These are phyloP conservation scores for Onychomys leucogaster DNA, from an alignment of 2,797 vertebrate species.

Conservation along the genomic window DNA sequence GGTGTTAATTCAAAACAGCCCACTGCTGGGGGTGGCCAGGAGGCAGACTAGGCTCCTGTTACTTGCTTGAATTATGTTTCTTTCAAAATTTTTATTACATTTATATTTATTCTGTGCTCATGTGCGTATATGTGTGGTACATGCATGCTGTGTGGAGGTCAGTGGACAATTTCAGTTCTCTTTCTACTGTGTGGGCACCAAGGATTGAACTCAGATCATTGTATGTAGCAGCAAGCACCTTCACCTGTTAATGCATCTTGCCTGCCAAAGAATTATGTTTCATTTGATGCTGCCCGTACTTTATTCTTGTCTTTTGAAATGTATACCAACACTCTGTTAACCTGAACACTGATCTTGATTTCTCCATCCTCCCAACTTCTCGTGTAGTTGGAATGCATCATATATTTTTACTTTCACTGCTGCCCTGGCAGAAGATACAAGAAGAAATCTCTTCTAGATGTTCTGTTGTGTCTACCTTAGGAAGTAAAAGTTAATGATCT, in stretches of 20 bases:
- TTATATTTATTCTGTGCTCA: neutral
- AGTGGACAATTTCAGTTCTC: neutral
- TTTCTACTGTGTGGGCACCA: neutral
- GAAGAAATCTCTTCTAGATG: conserved; percentile 58
- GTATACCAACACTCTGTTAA: conserved; percentile 60
- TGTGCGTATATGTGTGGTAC: neutral
- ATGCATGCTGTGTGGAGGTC: neutral
- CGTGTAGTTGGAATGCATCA: neutral
- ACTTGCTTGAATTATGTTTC: neutral
- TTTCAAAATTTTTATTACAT: neutral
- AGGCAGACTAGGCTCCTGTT: conserved; percentile 7
- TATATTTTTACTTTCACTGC: conserved; percentile 53
- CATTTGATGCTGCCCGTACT: conserved; percentile 24
- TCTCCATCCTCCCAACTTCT: conserved; percentile 38
- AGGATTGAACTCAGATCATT: neutral
- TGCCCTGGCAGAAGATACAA: conserved; percentile 13
- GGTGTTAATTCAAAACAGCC: conserved; percentile 36
- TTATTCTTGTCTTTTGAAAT: conserved; percentile 56
- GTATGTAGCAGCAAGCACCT: neutral
- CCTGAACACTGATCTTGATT: neutral
- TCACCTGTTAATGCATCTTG: neutral
- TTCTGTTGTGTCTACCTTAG: conserved; percentile 47
- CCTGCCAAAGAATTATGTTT: conserved; percentile 3
- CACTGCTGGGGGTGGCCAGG: neutral
- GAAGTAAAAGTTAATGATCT: conserved; percentile 74